Percentiles rank a stretch among this genome's conserved stretches.
Evolutionary conservation across 2,797 vertebrate species (phyloP).

Genomic region (Lagodon rhomboides): DNA sequence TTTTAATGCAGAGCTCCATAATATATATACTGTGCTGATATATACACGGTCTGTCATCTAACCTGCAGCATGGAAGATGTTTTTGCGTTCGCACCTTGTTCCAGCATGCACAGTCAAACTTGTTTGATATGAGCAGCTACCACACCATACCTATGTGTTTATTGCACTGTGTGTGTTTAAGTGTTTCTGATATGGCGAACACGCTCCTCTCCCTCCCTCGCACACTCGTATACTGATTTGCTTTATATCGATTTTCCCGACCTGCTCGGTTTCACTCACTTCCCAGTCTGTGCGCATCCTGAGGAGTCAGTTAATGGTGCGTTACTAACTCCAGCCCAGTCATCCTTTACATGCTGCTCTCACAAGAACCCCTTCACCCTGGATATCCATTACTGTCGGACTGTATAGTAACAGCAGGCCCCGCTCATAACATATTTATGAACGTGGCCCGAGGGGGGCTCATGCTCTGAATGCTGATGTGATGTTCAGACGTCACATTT

Average conservation of each 20-base stretch:
- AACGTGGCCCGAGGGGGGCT: slow-evolving; percentile 52
- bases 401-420: slow-evolving; percentile 45
- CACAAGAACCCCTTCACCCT: slow-evolving; percentile 67
- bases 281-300: slow-evolving; percentile 50
- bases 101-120: slow-evolving; percentile 13
- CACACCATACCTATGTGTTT: slow-evolving; percentile 25
- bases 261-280: slow-evolving; percentile 28
- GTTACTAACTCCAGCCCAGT: slow-evolving; percentile 69
- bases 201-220: slow-evolving; percentile 11
- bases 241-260: slow-evolving; percentile 66
- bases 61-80: background rate
- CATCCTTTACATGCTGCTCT: slow-evolving; percentile 77
- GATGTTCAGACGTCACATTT: slow-evolving; percentile 41
- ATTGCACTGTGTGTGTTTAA: slow-evolving; percentile 37
- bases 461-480: slow-evolving; percentile 62
- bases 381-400: slow-evolving; percentile 70
- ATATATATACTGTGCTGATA: accelerated
- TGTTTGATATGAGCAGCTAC: slow-evolving; percentile 7
- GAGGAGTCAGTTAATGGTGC: slow-evolving; percentile 72
- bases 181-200: slow-evolving; percentile 43
- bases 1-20: background rate
- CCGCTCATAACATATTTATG: slow-evolving; percentile 74
- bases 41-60: background rate
- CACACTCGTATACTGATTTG: slow-evolving; percentile 47
- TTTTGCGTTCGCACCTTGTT: background rate